A percentile compares a stretch with the other conserved stretches of the same genome.
Conservation (phyloP, 2,888 invertebrate genomes). For the Camponotus fellah region DNA sequence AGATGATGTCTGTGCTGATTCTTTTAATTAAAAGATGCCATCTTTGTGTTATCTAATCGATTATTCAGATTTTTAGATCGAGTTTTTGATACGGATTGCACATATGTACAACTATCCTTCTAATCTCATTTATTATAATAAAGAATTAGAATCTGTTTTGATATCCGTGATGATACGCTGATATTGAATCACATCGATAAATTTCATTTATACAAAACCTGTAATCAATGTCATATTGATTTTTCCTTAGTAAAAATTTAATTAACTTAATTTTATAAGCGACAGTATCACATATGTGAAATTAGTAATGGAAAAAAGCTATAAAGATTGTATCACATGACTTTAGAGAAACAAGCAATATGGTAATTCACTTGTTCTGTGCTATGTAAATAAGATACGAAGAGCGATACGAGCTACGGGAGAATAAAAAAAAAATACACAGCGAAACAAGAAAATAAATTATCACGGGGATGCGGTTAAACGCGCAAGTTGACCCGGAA, state of each 20-base stretch:
- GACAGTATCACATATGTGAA: not conserved
- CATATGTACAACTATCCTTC: not conserved
- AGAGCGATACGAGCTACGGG: not conserved
- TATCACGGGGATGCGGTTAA: constrained; percentile 9
- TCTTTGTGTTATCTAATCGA: constrained; percentile 56
- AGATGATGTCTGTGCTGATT: not conserved
- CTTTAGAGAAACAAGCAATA: not conserved
- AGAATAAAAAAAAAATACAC: not conserved
- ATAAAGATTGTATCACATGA: not conserved
- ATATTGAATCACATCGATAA: not conserved
- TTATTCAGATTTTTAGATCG: too few species aligned
- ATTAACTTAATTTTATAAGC: not conserved
- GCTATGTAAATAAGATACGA: constrained; percentile 24
- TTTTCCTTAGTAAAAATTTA: not conserved
- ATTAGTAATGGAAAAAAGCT: not conserved
- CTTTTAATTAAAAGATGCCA: constrained; percentile 11
- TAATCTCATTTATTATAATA: not conserved
- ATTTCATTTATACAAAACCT: not conserved
- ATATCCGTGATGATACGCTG: not conserved
- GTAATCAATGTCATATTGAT: not conserved
- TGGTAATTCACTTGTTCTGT: not conserved
- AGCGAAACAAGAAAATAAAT: constrained; percentile 28
- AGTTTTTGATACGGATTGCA: constrained; percentile 62
- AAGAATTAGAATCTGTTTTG: not conserved
- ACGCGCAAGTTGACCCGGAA: constrained; percentile 42